Evolutionary conservation across 2,113 vertebrate genomes (phyloP).

Genomic region (Callipepla californica): DNA sequence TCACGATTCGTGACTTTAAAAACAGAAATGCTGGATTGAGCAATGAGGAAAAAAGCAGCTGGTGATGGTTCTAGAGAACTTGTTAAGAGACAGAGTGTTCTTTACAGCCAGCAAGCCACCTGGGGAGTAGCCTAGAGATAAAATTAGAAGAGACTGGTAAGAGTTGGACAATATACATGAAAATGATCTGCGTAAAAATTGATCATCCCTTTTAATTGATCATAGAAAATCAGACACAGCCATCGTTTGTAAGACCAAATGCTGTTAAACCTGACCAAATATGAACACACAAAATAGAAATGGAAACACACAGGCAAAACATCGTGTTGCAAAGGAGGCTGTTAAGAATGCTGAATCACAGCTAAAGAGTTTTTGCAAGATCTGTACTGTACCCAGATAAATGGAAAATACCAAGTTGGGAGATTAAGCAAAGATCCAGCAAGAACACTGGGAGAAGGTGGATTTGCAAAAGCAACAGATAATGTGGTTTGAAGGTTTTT

Average conservation of each 20-base stretch:
- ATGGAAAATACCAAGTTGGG: neutral
- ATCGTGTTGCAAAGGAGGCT: neutral
- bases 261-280: neutral
- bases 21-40: neutral
- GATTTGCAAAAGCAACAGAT: neutral
- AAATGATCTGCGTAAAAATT: neutral
- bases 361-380: neutral
- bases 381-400: neutral
- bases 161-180: neutral
- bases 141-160: neutral
- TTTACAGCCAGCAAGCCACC: neutral
- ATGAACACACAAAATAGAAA: neutral
- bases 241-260: neutral
- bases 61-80: neutral
- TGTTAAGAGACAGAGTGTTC: neutral
- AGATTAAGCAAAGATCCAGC: neutral
- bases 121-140: neutral
- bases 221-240: neutral
- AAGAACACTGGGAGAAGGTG: neutral
- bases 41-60: neutral
- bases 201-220: neutral
- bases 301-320: neutral
- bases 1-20: neutral
- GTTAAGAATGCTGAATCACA: neutral
- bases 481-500: neutral